These are phyloP conservation scores for Malacoraja senta DNA, from an alignment of 2,797 vertebrate genomes.

Conservation along the genomic window DNA sequence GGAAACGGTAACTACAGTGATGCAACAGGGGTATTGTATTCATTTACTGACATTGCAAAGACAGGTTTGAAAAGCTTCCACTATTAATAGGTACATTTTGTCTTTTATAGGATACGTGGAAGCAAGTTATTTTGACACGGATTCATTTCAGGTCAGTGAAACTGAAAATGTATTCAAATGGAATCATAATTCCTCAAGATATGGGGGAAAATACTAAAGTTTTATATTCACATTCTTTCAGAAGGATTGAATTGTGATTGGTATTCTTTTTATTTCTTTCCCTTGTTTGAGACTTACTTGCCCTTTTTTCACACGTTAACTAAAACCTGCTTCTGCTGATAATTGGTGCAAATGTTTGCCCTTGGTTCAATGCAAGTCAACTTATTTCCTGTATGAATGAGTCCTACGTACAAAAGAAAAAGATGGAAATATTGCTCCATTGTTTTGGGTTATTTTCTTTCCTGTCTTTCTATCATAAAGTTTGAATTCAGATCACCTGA, in stretches of 20 bases:
- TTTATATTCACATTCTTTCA: not conserved
- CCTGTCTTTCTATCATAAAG: not conserved
- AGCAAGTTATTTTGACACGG: not conserved
- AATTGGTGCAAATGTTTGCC: not conserved
- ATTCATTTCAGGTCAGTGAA: constrained; percentile 16
- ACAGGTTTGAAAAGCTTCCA: not conserved
- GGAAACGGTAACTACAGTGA: too few relatives aligned
- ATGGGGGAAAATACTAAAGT: not conserved
- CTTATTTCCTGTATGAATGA: not conserved
- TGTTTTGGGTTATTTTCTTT: not conserved
- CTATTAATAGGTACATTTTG: not conserved
- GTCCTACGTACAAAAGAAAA: not conserved
- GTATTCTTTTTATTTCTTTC: not conserved
- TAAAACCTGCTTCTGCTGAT: not conserved
- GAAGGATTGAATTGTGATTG: not conserved
- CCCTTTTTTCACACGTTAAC: not conserved
- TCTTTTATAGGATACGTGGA: constrained; percentile 14
- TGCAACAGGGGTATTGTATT: too few relatives aligned
- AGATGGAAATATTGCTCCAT: not conserved
- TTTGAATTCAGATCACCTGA: not conserved
- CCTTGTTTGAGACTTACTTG: not conserved
- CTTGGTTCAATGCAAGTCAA: not conserved
- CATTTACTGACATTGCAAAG: too few relatives aligned
- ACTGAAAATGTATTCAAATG: too few relatives aligned
- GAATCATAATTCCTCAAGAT: not conserved